A percentile compares a stretch with the other conserved stretches of the same genome.
phyloP scores from a whole-genome alignment of 2,797 vertebrate species.

The Gallinago stenura region DNA sequence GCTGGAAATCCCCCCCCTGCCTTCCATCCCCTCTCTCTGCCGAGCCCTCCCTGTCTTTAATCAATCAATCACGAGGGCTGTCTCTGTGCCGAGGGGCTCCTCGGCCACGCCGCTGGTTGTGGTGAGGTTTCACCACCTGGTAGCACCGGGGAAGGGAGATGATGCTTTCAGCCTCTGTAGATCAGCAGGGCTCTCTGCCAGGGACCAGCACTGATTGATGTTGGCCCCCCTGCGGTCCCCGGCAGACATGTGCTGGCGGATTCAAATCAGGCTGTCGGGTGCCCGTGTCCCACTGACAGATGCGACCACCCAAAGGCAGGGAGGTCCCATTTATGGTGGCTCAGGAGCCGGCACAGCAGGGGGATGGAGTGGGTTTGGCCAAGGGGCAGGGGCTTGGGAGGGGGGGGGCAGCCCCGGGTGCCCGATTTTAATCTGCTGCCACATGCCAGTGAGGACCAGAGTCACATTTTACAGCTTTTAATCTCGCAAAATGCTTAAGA shows the following conservation, averaged over 20 bases:
- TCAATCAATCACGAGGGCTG: neutral
- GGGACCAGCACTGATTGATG: neutral
- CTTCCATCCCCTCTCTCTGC: neutral
- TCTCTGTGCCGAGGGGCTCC: neutral
- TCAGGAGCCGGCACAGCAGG: neutral
- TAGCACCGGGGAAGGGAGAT: neutral
- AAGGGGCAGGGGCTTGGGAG: neutral
- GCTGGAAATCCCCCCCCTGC: neutral
- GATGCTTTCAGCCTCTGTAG: neutral
- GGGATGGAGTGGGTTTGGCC: neutral
- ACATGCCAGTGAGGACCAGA: accelerated
- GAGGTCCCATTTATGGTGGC: accelerated
- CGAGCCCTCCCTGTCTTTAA: neutral
- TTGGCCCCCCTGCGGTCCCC: neutral
- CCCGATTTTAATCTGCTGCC: neutral
- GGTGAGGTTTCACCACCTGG: neutral
- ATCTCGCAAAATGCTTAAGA: neutral
- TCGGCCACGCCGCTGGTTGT: neutral
- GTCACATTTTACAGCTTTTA: neutral
- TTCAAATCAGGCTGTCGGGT: neutral
- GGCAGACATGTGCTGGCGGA: neutral
- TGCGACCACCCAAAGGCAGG: neutral
- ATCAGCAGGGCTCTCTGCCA: neutral
- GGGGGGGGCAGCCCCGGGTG: neutral
- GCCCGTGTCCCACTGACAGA: neutral